These are phyloP conservation scores for Strigamia transsilvanica DNA, from an alignment of 2,888 invertebrate genomes.

Conservation along the genomic window DNA sequence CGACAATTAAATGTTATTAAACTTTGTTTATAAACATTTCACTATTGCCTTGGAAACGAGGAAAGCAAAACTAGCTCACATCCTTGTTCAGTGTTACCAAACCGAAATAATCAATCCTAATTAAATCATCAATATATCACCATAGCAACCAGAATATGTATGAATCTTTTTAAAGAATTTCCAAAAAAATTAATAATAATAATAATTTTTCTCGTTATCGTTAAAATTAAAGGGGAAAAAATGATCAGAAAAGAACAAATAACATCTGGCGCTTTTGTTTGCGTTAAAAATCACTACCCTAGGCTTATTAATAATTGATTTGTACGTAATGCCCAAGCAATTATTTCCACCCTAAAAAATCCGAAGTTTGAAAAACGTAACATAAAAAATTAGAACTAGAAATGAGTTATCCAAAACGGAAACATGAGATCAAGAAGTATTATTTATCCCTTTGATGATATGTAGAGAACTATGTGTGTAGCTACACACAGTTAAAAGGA, in stretches of 20 bases:
- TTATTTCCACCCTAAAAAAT: too few relatives aligned
- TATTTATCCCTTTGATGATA: background rate
- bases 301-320: too few relatives aligned
- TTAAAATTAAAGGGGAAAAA: background rate
- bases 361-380: too few relatives aligned
- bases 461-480: constrained; percentile 12
- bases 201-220: background rate
- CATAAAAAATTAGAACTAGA: background rate
- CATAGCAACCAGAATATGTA: background rate
- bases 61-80: background rate
- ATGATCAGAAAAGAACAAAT: background rate
- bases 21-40: constrained; percentile 36
- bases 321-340: too few relatives aligned
- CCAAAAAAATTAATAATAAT: background rate
- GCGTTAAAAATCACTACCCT: too few relatives aligned
- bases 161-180: background rate
- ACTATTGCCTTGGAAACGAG: constrained; percentile 15
- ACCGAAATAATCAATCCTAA: constrained; percentile 28
- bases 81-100: constrained; percentile 32
- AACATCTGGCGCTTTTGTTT: background rate
- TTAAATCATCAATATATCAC: constrained; percentile 19
- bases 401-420: background rate
- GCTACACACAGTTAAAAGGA: constrained; percentile 23
- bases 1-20: constrained; percentile 19
- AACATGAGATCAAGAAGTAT: background rate